These are phyloP conservation scores for Tringa solitaria DNA, from an alignment of 2,113 vertebrate genomes.

Conservation along the genomic window DNA sequence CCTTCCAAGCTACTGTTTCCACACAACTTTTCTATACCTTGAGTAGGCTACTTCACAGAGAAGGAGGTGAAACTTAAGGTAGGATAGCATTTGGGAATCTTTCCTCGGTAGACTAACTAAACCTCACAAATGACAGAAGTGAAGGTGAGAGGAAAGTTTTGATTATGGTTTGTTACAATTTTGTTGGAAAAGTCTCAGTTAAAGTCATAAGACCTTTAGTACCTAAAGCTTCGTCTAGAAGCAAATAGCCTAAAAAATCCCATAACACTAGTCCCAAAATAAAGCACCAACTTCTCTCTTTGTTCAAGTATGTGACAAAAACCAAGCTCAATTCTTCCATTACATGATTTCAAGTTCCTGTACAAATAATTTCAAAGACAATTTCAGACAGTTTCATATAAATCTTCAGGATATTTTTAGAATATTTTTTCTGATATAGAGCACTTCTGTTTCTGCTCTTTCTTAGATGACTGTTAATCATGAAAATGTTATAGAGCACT, in stretches of 20 bases:
- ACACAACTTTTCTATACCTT: neutral
- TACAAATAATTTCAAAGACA: neutral
- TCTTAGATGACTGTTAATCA: neutral
- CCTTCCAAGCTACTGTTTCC: neutral
- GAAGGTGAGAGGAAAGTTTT: neutral
- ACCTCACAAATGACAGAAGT: neutral
- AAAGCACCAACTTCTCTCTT: neutral
- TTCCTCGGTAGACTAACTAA: conserved; percentile 29
- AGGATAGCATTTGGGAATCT: neutral
- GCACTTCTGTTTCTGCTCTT: neutral
- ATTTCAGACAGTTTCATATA: neutral
- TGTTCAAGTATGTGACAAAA: neutral
- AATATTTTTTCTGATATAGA: conserved; percentile 13
- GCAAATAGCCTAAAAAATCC: neutral
- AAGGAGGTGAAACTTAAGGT: conserved; percentile 13
- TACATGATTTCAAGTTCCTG: neutral
- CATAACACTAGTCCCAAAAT: neutral
- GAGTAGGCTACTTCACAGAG: neutral
- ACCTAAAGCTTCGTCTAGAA: neutral
- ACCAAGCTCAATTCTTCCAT: neutral
- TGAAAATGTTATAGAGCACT: neutral
- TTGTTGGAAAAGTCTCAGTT: neutral
- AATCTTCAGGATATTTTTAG: neutral
- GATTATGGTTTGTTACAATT: neutral
- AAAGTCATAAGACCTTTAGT: neutral